Evolutionary conservation across 2,113 vertebrate species (phyloP).

Genomic region (Dasyprocta punctata): DNA sequence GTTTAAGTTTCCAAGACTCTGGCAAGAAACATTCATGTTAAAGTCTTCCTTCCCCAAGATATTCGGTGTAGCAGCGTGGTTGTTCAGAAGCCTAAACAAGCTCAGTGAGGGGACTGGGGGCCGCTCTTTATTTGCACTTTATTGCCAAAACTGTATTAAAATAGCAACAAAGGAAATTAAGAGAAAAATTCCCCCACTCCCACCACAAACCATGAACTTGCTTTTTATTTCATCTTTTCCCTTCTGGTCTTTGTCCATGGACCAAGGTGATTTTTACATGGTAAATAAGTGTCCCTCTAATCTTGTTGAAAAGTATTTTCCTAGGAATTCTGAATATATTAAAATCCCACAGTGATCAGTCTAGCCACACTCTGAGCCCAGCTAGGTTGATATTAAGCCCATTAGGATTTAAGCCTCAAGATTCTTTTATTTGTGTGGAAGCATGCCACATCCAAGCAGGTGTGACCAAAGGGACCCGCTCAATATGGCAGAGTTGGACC

Average conservation of each 20-base stretch:
- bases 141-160: conserved; percentile 59
- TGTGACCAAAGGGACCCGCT: not conserved
- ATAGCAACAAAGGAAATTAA: conserved; percentile 58
- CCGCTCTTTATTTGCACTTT: conserved; percentile 59
- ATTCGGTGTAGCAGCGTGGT: not conserved
- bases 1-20: conserved; percentile 75
- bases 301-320: conserved; percentile 63
- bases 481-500: not conserved
- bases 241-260: not conserved
- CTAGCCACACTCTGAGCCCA: conserved; percentile 12
- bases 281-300: conserved; percentile 57
- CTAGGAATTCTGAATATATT: conserved; percentile 50
- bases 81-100: conserved; percentile 57
- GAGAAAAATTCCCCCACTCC: not conserved
- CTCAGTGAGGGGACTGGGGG: conserved; percentile 15
- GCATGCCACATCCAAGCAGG: not conserved
- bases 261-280: conserved; percentile 45
- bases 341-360: conserved; percentile 38
- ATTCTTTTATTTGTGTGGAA: not conserved
- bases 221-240: conserved; percentile 41
- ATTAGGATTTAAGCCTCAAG: conserved; percentile 29
- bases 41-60: conserved; percentile 53
- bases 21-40: conserved; percentile 59
- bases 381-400: not conserved
- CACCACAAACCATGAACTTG: conserved; percentile 35